Percentiles rank a stretch among this genome's conserved stretches.
These are phyloP conservation scores for Sceliomorpha sp. DNA, from an alignment of 2,888 invertebrate genomes.

Conservation along the genomic window DNA sequence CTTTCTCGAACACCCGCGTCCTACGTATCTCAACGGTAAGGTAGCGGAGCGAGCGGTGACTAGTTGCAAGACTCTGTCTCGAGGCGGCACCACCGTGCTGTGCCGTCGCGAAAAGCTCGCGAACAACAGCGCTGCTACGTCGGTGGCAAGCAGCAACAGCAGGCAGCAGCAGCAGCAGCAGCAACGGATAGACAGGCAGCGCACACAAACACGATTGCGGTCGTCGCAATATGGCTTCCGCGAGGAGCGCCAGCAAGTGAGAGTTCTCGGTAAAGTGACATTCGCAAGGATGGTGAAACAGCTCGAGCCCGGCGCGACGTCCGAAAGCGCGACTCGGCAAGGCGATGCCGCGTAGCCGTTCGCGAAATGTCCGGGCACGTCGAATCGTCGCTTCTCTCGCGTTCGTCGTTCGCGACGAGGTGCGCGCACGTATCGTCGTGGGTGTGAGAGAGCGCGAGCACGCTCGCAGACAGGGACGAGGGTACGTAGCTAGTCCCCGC, in stretches of 20 bases:
- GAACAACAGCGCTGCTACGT: conserved; percentile 29
- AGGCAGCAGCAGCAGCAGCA: too few relatives aligned
- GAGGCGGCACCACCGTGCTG: too few relatives aligned
- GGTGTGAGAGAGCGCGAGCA: conserved; percentile 33
- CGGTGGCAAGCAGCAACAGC: background rate
- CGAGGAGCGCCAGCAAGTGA: conserved; percentile 70
- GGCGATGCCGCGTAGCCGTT: conserved; percentile 13
- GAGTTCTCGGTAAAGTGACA: conserved; percentile 60
- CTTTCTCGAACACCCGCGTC: too few relatives aligned
- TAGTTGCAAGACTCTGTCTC: too few relatives aligned
- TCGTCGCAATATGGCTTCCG: conserved; percentile 80
- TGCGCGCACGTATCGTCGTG: conserved; percentile 27
- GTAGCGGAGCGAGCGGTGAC: too few relatives aligned
- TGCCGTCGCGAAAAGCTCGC: background rate
- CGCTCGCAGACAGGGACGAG: conserved; percentile 16
- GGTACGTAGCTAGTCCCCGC: conserved; percentile 22
- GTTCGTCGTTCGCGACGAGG: conserved; percentile 12
- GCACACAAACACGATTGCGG: conserved; percentile 52
- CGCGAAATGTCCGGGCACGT: conserved; percentile 1
- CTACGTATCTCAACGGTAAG: too few relatives aligned
- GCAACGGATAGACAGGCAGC: too few relatives aligned
- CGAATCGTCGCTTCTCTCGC: conserved; percentile 16
- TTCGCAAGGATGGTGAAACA: conserved; percentile 33
- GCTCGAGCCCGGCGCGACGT: conserved; percentile 18
- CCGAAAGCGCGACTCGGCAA: conserved; percentile 12